phyloP scores from a whole-genome alignment of 2,113 vertebrate species.

The Ibidorhyncha struthersii region DNA sequence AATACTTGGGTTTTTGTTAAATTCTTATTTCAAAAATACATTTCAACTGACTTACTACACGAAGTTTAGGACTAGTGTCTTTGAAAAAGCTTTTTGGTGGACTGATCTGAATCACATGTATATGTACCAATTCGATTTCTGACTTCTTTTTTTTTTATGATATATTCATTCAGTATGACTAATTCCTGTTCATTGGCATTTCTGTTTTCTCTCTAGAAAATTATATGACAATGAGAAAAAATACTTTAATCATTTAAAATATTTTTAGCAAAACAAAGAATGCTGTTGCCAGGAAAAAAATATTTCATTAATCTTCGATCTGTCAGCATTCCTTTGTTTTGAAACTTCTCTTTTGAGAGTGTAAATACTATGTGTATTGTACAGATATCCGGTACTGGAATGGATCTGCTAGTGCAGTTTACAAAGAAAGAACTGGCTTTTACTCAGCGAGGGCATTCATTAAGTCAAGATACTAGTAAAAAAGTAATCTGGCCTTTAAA shows the following conservation, averaged over 20 bases:
- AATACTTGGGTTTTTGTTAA: accelerated
- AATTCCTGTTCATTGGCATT: neutral
- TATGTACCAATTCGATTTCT: neutral
- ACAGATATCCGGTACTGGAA: neutral
- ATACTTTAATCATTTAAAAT: neutral
- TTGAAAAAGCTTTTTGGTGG: neutral
- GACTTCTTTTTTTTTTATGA: neutral
- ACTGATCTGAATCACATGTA: neutral
- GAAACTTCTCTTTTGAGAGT: neutral
- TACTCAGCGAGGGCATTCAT: neutral
- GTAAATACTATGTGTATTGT: neutral
- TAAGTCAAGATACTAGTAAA: neutral
- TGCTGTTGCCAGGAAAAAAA: neutral
- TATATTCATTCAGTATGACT: neutral
- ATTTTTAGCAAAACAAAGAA: neutral
- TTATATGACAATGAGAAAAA: neutral
- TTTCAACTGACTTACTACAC: neutral
- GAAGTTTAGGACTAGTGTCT: neutral
- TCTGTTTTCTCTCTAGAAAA: neutral
- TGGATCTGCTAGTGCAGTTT: neutral
- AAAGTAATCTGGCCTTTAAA: neutral
- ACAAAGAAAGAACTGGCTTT: neutral
- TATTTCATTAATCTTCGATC: neutral
- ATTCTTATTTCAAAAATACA: neutral
- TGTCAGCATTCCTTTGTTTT: constrained; percentile 8